A percentile compares a stretch with the other conserved stretches of the same genome.
These are phyloP conservation scores for Labrus mixtus DNA, from an alignment of 2,113 vertebrate species.

Conservation along the genomic window DNA sequence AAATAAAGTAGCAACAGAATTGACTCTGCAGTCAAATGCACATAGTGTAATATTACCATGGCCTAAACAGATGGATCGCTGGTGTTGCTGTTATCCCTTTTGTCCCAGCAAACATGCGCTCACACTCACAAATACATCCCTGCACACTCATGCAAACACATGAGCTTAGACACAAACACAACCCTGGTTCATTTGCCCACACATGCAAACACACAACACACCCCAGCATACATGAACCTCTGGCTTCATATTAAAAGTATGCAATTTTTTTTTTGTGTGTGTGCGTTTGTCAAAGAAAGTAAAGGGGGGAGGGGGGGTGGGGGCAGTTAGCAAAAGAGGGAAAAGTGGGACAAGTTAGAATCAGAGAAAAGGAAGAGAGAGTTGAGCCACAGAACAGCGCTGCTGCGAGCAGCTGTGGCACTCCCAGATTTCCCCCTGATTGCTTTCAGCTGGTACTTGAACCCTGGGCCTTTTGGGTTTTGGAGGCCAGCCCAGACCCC, in stretches of 20 bases:
- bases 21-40: no score
- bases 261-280: slow-evolving; percentile 63
- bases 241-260: slow-evolving; percentile 82
- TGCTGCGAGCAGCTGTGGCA: slow-evolving; percentile 97
- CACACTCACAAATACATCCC: not conserved
- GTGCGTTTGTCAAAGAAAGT: slow-evolving; percentile 57
- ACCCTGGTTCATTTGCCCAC: slow-evolving; percentile 31
- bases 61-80: slow-evolving; percentile 58
- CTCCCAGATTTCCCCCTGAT: slow-evolving; percentile 96
- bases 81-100: slow-evolving; percentile 73
- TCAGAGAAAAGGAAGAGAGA: slow-evolving; percentile 69
- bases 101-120: slow-evolving; percentile 51
- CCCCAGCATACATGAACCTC: slow-evolving; percentile 50
- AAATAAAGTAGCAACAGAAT: no score
- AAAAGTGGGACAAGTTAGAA: slow-evolving; percentile 75
- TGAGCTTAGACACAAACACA: slow-evolving; percentile 24
- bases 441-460: slow-evolving; percentile 99
- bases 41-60: slow-evolving; percentile 16
- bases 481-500: slow-evolving; percentile 99
- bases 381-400: slow-evolving; percentile 83
- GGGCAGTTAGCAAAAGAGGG: slow-evolving; percentile 45
- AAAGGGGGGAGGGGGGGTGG: slow-evolving; percentile 37
- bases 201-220: slow-evolving; percentile 31
- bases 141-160: slow-evolving; percentile 49
- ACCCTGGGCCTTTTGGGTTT: slow-evolving; percentile 98